Conservation (phyloP, 53 echinoderm and acorn worm species). For the Patiria pectinifera region DNA sequence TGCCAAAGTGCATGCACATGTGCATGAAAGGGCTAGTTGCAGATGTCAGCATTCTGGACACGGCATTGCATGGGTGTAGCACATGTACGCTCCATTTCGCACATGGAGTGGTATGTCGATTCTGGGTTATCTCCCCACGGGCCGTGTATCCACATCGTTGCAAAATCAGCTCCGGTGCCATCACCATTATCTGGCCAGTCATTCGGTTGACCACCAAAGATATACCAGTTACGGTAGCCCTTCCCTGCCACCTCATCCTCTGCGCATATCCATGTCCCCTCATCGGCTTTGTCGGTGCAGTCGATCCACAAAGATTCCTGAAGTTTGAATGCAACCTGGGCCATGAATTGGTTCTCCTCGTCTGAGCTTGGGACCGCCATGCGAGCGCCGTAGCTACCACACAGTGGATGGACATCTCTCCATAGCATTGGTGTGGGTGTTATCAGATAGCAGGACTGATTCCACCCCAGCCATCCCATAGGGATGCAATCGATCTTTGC, state of each 20-base stretch:
- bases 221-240: slow-evolving; percentile 3
- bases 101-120: background rate
- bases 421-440: slow-evolving; percentile 17
- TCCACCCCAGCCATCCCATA: slow-evolving; percentile 9
- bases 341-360: slow-evolving; percentile 15
- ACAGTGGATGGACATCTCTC: slow-evolving; percentile 18
- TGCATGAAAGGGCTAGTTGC: background rate
- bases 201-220: background rate
- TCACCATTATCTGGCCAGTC: background rate
- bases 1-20: background rate
- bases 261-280: background rate
- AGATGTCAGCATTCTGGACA: background rate
- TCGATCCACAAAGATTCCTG: background rate
- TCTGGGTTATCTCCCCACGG: background rate
- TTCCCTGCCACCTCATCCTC: background rate
- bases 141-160: background rate
- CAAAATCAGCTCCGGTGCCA: slow-evolving; percentile 9
- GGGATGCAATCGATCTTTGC: background rate
- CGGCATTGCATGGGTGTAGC: slow-evolving; percentile 1
- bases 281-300: background rate
- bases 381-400: slow-evolving; percentile 13
- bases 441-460: slow-evolving; percentile 14
- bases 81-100: background rate
- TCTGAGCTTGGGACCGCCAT: slow-evolving; percentile 24
- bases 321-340: background rate